phyloP scores from a whole-genome alignment of 2,797 vertebrate species.

The Chaenodraco wilsoni region DNA sequence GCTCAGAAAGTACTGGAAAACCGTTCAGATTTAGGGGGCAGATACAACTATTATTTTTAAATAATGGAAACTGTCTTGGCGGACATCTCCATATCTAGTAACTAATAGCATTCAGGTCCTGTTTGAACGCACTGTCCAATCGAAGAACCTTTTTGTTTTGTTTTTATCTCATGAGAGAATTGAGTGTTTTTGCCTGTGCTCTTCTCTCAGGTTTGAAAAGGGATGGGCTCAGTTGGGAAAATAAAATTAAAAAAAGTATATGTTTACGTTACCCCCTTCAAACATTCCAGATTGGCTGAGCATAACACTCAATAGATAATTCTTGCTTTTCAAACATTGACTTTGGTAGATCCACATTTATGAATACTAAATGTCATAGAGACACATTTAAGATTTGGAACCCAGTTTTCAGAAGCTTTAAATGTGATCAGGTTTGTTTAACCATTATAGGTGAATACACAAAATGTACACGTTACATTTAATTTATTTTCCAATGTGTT shows the following conservation, averaged over 20 bases:
- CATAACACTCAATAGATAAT: no score
- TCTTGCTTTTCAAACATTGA: neutral
- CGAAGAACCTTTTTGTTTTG: neutral
- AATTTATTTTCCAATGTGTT: slow-evolving; percentile 31
- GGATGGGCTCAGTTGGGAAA: neutral
- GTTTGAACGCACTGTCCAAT: neutral
- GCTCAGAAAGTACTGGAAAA: no score
- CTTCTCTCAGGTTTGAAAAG: neutral
- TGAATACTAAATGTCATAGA: neutral
- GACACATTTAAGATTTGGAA: neutral
- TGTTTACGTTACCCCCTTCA: neutral
- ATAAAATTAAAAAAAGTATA: no score
- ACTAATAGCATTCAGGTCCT: neutral
- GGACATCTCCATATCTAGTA: no score
- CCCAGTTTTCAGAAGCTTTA: neutral
- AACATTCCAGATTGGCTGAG: neutral
- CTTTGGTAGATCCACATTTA: neutral
- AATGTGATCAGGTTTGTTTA: neutral
- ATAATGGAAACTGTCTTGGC: no score
- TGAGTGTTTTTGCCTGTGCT: neutral
- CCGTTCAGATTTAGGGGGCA: no score
- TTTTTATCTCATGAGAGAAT: neutral
- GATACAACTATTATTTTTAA: no score
- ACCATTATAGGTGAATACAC: slow-evolving; percentile 6
- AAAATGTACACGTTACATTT: slow-evolving; percentile 33